Conservation (phyloP, 92 coral and sea anemone species). For the Epizoanthus illoricatus region DNA sequence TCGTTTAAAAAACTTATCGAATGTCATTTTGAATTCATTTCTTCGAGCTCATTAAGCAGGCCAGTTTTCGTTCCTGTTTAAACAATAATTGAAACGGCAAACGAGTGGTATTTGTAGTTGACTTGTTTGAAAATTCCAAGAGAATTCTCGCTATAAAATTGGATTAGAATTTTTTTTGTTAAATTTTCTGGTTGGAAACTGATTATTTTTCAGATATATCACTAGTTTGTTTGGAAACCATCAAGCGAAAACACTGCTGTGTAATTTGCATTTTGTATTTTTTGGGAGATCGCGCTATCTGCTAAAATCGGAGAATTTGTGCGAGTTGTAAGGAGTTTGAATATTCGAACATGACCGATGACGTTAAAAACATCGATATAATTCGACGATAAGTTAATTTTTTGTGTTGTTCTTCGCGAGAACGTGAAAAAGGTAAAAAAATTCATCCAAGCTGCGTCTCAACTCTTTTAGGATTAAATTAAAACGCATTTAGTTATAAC, state of each 20-base stretch:
- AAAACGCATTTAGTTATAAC: constrained; percentile 8
- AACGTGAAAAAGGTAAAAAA: background rate
- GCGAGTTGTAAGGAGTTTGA: background rate
- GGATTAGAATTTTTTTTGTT: background rate
- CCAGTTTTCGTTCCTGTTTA: constrained; percentile 1
- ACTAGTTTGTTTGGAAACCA: background rate
- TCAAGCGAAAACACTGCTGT: background rate
- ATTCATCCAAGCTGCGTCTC: background rate
- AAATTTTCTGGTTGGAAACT: background rate
- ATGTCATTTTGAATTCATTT: constrained; percentile 19
- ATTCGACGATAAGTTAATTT: no score
- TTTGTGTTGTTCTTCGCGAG: no score
- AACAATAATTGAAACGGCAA: constrained; percentile 10
- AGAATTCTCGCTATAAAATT: background rate
- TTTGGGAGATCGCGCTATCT: background rate
- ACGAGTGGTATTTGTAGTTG: background rate
- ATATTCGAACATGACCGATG: no score
- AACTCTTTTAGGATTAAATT: background rate
- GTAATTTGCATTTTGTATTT: constrained; percentile 33
- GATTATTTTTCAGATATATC: constrained; percentile 3
- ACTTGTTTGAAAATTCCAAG: background rate
- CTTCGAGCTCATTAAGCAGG: constrained; percentile 4
- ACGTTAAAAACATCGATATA: no score
- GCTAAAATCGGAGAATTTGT: background rate
- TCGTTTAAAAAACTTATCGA: background rate